These are phyloP conservation scores for Tachina lurida DNA, from an alignment of 2,888 invertebrate species.

Conservation along the genomic window DNA sequence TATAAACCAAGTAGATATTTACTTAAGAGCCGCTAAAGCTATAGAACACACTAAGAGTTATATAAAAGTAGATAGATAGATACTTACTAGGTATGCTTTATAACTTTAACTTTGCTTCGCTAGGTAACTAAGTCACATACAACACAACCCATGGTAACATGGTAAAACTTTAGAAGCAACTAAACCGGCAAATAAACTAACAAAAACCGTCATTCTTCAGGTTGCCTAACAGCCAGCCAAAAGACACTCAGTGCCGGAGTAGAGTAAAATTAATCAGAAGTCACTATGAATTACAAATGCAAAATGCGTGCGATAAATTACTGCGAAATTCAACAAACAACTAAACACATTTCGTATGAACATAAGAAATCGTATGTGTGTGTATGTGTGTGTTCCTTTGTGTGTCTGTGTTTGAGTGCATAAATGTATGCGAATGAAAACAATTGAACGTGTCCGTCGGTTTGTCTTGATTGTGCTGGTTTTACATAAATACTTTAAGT, in stretches of 20 bases:
- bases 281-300: conserved; percentile 79
- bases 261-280: conserved; percentile 79
- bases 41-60: conserved; percentile 24
- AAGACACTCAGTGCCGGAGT: conserved; percentile 31
- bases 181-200: conserved; percentile 13
- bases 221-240: conserved; percentile 51
- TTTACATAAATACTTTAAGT: conserved; percentile 61
- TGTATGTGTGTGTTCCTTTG: neutral
- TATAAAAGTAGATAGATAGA: conserved; percentile 10
- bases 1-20: conserved; percentile 17
- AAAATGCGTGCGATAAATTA: conserved; percentile 82
- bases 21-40: conserved; percentile 61
- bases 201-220: conserved; percentile 25
- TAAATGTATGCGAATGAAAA: neutral
- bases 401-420: neutral
- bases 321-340: conserved; percentile 75
- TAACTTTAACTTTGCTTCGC: conserved; percentile 47
- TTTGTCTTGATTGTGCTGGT: conserved; percentile 45
- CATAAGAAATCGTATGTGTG: neutral
- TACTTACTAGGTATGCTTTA: conserved; percentile 28
- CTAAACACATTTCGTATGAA: conserved; percentile 21
- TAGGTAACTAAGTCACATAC: conserved; percentile 48
- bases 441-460: conserved; percentile 22
- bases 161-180: conserved; percentile 13
- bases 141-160: conserved; percentile 22